Evolutionary conservation across 2,797 vertebrate genomes (phyloP).

Genomic region (Acanthornis magna): DNA sequence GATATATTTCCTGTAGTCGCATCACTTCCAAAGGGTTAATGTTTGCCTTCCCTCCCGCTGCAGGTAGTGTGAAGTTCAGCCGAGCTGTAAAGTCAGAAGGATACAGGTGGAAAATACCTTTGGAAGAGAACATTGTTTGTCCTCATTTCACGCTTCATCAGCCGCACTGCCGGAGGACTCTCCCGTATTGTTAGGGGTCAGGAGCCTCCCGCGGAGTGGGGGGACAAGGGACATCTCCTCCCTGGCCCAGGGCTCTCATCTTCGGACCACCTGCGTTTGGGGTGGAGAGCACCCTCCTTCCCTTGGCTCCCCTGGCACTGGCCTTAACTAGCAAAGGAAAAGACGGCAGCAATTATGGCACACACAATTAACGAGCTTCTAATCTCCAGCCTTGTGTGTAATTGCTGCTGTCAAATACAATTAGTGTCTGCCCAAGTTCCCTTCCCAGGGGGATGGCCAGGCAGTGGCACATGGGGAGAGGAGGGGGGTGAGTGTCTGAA

Average conservation of each 20-base stretch:
- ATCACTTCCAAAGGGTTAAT: constrained; percentile 9
- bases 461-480: neutral
- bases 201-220: neutral
- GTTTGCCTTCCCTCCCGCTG: neutral
- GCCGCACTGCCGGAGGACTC: neutral
- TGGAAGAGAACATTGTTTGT: constrained; percentile 25
- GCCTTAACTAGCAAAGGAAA: constrained; percentile 41
- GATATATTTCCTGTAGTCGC: neutral
- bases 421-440: constrained; percentile 67
- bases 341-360: constrained; percentile 61
- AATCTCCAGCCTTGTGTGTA: constrained; percentile 72
- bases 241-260: neutral
- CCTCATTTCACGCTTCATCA: constrained; percentile 53
- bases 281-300: constrained; percentile 18
- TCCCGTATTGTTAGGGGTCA: neutral
- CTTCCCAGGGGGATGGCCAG: constrained; percentile 19
- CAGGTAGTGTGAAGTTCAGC: constrained; percentile 19
- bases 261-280: constrained; percentile 44
- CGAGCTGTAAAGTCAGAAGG: neutral
- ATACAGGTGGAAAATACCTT: constrained; percentile 44
- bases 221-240: neutral
- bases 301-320: neutral
- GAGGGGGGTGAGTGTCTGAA: neutral
- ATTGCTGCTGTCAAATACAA: constrained; percentile 76
- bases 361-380: constrained; percentile 65